Percentiles rank a stretch among this genome's conserved stretches.
Conservation (phyloP, 2,888 invertebrate genomes). For the Colostygia pectinataria region DNA sequence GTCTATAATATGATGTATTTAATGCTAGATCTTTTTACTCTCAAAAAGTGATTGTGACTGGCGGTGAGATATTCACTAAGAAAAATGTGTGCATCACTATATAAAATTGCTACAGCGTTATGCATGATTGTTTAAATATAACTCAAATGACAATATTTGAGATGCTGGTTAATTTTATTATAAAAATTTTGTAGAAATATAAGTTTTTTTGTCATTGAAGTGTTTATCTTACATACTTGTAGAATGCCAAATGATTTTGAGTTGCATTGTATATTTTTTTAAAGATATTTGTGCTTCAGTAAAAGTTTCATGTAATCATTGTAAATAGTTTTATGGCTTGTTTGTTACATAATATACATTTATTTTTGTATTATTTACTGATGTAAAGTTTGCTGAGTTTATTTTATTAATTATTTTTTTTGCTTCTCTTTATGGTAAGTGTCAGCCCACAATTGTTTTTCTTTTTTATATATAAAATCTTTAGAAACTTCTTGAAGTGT, state of each 20-base stretch:
- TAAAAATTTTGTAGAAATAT: slow-evolving; percentile 22
- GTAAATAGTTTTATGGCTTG: slow-evolving; percentile 59
- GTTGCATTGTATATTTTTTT: slow-evolving; percentile 34
- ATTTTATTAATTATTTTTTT: slow-evolving; percentile 47
- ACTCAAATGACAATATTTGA: not conserved
- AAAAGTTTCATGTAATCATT: slow-evolving; percentile 54
- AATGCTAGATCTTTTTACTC: too few relatives aligned
- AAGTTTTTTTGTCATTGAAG: slow-evolving; percentile 23
- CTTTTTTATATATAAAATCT: slow-evolving; percentile 4
- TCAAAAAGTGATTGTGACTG: too few relatives aligned
- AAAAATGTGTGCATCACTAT: too few relatives aligned
- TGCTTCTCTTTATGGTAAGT: slow-evolving; percentile 30
- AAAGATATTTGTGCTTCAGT: slow-evolving; percentile 37
- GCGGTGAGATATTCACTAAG: too few relatives aligned
- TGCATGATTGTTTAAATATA: too few relatives aligned
- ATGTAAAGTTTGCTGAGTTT: slow-evolving; percentile 64
- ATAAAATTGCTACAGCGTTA: too few relatives aligned
- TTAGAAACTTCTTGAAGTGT: slow-evolving; percentile 27
- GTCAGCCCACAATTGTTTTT: slow-evolving; percentile 28
- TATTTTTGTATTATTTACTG: slow-evolving; percentile 73
- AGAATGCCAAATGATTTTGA: slow-evolving; percentile 37
- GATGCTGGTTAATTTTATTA: slow-evolving; percentile 3
- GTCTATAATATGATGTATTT: not conserved
- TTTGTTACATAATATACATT: slow-evolving; percentile 27
- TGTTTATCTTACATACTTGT: slow-evolving; percentile 23